A percentile compares a stretch with the other conserved stretches of the same genome.
Conservation (phyloP, 23 tunicate genomes). For the Oikopleura albicans region DNA sequence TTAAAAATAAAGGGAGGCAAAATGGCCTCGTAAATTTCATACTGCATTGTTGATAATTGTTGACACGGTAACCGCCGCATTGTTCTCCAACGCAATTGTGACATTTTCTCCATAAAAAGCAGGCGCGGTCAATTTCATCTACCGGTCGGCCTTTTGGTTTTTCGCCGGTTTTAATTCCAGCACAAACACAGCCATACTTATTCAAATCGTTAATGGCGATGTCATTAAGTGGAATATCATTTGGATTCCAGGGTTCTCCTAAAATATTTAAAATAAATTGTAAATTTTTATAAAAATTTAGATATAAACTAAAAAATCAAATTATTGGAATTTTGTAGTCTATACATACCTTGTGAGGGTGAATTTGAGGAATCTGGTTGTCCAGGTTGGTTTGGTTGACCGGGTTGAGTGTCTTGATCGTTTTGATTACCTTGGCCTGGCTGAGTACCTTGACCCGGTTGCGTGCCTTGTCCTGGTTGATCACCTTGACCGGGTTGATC, state of each 20-base stretch:
- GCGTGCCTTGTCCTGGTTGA: not conserved
- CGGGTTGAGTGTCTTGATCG: not conserved
- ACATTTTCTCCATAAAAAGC: constrained; percentile 3
- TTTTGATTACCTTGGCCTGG: not conserved
- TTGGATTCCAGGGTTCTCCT: too few relatives aligned
- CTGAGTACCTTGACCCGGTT: not conserved
- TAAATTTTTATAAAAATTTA: too few relatives aligned
- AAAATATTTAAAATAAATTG: too few relatives aligned
- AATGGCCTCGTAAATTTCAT: too few relatives aligned
- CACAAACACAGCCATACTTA: too few relatives aligned
- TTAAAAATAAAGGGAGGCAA: too few relatives aligned
- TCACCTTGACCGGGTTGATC: not conserved
- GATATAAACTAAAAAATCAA: too few relatives aligned
- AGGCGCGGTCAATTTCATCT: not conserved
- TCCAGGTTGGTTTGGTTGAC: constrained; percentile 13
- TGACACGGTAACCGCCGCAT: not conserved
- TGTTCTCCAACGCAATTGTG: not conserved
- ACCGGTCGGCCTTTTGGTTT: not conserved
- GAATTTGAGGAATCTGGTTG: not conserved
- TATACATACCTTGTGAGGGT: too few relatives aligned
- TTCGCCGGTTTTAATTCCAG: not conserved
- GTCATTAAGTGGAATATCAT: too few relatives aligned
- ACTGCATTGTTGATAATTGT: not conserved
- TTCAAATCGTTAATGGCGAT: too few relatives aligned
- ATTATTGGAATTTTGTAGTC: too few relatives aligned